These are phyloP conservation scores for Corythornis madagascariensis DNA, from an alignment of 2,113 vertebrate genomes.

Conservation along the genomic window DNA sequence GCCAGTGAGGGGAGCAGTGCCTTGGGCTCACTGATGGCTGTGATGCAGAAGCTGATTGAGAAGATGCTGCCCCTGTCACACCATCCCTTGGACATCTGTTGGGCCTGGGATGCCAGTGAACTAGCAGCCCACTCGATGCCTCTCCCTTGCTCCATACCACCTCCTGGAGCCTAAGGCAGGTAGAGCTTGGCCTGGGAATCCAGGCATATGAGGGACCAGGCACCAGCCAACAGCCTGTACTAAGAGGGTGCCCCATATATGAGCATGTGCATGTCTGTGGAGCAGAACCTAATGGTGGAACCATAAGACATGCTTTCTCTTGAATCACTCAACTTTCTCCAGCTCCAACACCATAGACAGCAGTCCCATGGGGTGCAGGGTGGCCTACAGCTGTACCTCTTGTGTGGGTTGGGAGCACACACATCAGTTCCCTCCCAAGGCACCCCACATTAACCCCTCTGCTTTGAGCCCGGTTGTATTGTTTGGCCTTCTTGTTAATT, in stretches of 20 bases:
- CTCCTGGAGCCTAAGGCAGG: neutral
- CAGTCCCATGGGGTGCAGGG: rapidly evolving
- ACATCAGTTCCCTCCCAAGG: neutral
- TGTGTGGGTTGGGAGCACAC: neutral
- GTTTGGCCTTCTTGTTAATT: neutral
- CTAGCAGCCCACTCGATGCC: rapidly evolving
- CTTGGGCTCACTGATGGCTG: rapidly evolving
- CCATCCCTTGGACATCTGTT: neutral
- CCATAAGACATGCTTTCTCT: neutral
- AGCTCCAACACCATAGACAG: neutral
- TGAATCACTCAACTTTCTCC: neutral
- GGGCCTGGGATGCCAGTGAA: neutral
- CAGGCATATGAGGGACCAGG: neutral
- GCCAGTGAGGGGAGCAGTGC: neutral
- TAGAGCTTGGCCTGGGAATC: neutral
- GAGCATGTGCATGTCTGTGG: neutral
- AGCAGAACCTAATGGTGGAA: neutral
- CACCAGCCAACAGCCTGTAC: neutral
- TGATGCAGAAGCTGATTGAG: rapidly evolving
- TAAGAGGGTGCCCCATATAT: rapidly evolving
- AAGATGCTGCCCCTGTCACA: neutral
- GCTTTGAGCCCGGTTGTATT: neutral
- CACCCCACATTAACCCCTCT: neutral
- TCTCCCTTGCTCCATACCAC: neutral
- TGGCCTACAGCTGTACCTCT: rapidly evolving